phyloP scores from a whole-genome alignment of 2,797 vertebrate genomes.

The Gambelia wislizenii region DNA sequence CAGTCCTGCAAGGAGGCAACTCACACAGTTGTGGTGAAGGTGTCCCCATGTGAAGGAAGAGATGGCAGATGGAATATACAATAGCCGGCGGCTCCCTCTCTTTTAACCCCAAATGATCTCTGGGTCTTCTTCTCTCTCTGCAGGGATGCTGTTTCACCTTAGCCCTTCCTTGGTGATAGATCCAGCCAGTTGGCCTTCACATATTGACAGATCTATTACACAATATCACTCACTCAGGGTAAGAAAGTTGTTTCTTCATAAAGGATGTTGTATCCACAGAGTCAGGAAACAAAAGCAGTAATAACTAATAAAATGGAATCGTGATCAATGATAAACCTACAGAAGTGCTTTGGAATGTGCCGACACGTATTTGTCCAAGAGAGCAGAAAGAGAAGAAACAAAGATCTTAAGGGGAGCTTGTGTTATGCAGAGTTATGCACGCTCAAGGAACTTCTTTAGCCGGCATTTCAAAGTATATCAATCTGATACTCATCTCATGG shows the following conservation, averaged over 20 bases:
- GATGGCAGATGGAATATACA: too few species aligned
- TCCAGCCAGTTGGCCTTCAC: neutral
- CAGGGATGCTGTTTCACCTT: constrained; percentile 45
- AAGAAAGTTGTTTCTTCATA: neutral
- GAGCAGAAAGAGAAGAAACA: neutral
- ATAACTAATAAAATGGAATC: constrained; percentile 22
- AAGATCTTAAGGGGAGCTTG: neutral
- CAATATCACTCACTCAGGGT: neutral
- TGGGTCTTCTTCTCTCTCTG: too few species aligned
- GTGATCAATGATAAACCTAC: neutral
- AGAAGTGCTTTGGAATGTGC: neutral
- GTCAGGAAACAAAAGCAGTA: neutral
- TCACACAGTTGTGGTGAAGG: too few species aligned
- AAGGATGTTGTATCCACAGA: neutral
- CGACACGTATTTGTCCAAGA: neutral
- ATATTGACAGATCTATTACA: neutral
- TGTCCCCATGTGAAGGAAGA: too few species aligned
- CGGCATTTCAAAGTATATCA: neutral
- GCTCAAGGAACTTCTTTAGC: neutral
- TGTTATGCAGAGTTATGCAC: neutral
- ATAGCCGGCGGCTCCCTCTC: too few species aligned
- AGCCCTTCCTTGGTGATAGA: constrained; percentile 6
- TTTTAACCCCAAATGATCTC: too few species aligned
- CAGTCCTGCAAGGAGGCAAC: too few species aligned
- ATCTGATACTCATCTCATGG: neutral